Base-by-base conservation (phyloP, 2,113 vertebrate genomes). In the Chaetops frenatus region DNA sequence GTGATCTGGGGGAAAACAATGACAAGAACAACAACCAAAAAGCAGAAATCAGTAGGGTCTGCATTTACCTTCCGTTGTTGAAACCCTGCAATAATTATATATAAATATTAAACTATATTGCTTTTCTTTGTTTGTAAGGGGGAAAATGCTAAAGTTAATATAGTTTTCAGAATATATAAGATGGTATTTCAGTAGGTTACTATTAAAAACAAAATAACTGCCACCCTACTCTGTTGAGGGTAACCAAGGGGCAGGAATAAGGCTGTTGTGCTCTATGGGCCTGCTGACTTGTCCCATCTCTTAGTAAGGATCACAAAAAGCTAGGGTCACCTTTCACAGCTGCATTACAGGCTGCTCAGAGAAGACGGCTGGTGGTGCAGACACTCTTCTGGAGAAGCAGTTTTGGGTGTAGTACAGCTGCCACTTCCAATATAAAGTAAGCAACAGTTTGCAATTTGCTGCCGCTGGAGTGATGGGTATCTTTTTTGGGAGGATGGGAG, bases 391-490 rank as follows among this genome's bases (percentile, higher is more conserved):
- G 19, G 40, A 65, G 57, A 69, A 86, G 12, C 7, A 28, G 12
- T 56, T 73, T 78, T 0, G 10, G n/a, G 40, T 45, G 16, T 27
- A 48, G 61, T 40, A 45, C 18, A 78, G 44, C 23, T 87, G 42
- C 16, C 23, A 47, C 10, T 38, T 77, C 23, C 47, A 28, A 19
- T 31, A 12, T 38, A 61, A 87, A 65, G 11, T 28, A 35, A 77
- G 23, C 10, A 64, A 18, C 11, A 20, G 20, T 65, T 61, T 65
- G 38, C 12, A 33, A 1, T 69, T 86, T 61, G 18, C 61, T 84
- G 19, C 36, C 0, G 0, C 33, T 1, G 5, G n/a, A 65, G 11
- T 24, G 35, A 51, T 67, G 44, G 27, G 2, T 70, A 9, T 45
- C 15, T 89, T 53, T 64, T 23, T 23, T 69, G 61, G 72, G 40